phyloP scores from a whole-genome alignment of 2,888 invertebrate species.

The Vanessa cardui region DNA sequence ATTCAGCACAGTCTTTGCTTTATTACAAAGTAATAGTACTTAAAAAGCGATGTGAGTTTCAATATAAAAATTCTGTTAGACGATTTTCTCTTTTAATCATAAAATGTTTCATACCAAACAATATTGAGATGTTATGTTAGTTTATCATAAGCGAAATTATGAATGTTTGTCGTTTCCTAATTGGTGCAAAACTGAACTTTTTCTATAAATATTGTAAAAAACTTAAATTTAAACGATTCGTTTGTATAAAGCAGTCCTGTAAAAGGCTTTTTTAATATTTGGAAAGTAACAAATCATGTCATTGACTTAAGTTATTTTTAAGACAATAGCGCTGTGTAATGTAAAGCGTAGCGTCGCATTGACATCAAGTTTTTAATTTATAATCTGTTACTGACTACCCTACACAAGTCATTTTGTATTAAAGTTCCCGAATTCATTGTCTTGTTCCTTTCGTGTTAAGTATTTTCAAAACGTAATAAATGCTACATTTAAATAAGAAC shows the following conservation, averaged over 20 bases:
- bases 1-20: background rate
- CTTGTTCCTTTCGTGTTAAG: background rate
- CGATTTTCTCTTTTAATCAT: background rate
- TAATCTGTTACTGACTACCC: background rate
- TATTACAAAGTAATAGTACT: background rate
- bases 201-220: conserved; percentile 28
- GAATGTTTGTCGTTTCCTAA: conserved; percentile 10
- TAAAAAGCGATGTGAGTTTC: conserved; percentile 9
- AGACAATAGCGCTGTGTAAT: conserved; percentile 31
- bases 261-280: conserved; percentile 11
- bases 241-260: conserved; percentile 5
- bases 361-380: background rate
- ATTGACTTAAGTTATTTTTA: conserved; percentile 23
- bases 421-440: too few relatives aligned
- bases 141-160: conserved; percentile 12
- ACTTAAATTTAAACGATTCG: conserved; percentile 7
- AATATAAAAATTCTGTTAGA: background rate
- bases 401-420: background rate
- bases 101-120: conserved; percentile 5
- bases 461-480: background rate
- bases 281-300: conserved; percentile 10
- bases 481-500: too few relatives aligned
- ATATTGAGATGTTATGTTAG: background rate
- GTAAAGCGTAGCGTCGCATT: conserved; percentile 30
- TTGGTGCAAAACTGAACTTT: conserved; percentile 17